Evolutionary conservation across 2,888 invertebrate genomes (phyloP).

Genomic region (Baccha elongata): DNA sequence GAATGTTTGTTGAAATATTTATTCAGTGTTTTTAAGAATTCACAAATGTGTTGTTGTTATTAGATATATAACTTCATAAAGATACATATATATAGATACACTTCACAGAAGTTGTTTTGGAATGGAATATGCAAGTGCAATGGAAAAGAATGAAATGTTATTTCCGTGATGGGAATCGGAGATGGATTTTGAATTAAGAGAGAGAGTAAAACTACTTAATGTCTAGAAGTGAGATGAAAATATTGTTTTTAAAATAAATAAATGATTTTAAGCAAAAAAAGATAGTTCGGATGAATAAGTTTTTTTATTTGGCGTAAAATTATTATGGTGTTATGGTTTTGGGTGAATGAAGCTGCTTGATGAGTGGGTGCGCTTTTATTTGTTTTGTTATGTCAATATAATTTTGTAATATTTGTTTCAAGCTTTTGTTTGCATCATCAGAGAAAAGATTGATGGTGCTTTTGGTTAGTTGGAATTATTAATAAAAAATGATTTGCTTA

Average conservation of each 20-base stretch:
- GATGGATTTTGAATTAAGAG: conserved; percentile 62
- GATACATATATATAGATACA: conserved; percentile 10
- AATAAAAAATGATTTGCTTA: too few relatives aligned
- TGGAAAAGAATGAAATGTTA: conserved; percentile 37
- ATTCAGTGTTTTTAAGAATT: conserved; percentile 57
- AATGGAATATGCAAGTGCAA: conserved; percentile 12
- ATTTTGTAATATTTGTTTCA: conserved; percentile 19
- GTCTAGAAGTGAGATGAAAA: conserved; percentile 50
- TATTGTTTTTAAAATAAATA: conserved; percentile 61
- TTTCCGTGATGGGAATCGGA: conserved; percentile 55
- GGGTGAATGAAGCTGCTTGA: neutral
- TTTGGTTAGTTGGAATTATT: too few relatives aligned
- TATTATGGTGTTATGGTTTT: neutral
- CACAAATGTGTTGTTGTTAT: conserved; percentile 21
- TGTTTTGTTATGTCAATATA: conserved; percentile 10
- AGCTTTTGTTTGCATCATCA: conserved; percentile 22
- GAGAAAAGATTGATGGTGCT: conserved; percentile 25
- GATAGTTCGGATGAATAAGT: neutral
- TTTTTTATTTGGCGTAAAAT: conserved; percentile 19
- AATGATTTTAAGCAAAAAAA: neutral
- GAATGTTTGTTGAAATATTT: conserved; percentile 71
- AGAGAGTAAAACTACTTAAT: conserved; percentile 39
- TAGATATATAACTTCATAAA: conserved; percentile 2
- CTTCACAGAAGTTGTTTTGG: conserved; percentile 4
- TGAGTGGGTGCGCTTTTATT: conserved; percentile 16